Conservation (phyloP, 2,113 vertebrate species). For the Paramisgurnus dabryanus region DNA sequence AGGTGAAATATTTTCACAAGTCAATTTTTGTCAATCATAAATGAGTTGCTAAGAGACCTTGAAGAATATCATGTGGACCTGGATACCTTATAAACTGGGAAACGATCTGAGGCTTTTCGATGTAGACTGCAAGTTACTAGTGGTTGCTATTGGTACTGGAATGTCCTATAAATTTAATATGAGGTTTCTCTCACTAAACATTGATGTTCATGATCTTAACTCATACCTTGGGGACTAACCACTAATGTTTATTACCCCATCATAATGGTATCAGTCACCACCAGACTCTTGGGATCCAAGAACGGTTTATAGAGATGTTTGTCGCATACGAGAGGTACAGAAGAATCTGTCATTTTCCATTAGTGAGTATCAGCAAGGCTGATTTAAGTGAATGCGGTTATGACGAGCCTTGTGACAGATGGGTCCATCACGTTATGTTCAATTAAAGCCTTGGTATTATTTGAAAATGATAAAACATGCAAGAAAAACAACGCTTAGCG, state of each 20-base stretch:
- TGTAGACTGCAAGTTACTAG: slow-evolving; percentile 55
- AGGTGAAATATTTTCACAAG: background rate
- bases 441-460: slow-evolving; percentile 33
- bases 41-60: background rate
- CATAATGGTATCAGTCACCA: slow-evolving; percentile 64
- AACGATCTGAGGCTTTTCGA: slow-evolving; percentile 40
- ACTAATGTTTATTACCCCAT: slow-evolving; percentile 73
- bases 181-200: slow-evolving; percentile 63
- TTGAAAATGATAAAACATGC: slow-evolving; percentile 12
- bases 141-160: slow-evolving; percentile 72
- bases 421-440: slow-evolving; percentile 32
- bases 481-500: background rate
- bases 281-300: slow-evolving; percentile 58
- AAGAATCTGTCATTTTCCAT: slow-evolving; percentile 31
- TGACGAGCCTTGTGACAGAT: slow-evolving; percentile 38
- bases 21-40: background rate
- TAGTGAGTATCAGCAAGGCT: background rate
- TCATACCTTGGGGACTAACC: slow-evolving; percentile 61
- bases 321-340: slow-evolving; percentile 36
- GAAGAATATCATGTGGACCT: background rate
- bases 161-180: slow-evolving; percentile 76
- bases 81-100: slow-evolving; percentile 12
- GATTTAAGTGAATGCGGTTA: slow-evolving; percentile 2
- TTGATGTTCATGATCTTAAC: slow-evolving; percentile 60
- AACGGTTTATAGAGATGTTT: slow-evolving; percentile 55